Evolutionary conservation across 2,888 invertebrate species (phyloP).

Genomic region (Tricholauxania praeusta): DNA sequence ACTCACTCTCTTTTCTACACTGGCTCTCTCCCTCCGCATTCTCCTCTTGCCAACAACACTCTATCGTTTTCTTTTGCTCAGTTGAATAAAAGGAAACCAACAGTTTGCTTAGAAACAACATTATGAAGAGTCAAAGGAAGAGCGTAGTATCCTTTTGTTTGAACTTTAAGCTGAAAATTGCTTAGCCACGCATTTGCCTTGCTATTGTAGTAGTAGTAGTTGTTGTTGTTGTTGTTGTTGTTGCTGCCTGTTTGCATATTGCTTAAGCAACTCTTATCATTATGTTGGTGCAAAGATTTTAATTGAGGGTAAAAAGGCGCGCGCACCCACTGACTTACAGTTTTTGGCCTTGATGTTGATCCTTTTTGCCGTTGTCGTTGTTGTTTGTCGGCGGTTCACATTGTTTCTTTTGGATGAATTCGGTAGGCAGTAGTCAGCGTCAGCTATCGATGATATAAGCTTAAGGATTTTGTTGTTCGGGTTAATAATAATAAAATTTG

Average conservation of each 20-base stretch:
- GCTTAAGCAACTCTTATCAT: conserved; percentile 59
- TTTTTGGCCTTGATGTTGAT: too few relatives aligned
- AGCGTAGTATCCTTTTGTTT: conserved; percentile 56
- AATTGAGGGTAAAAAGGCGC: conserved; percentile 50
- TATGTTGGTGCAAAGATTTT: conserved; percentile 52
- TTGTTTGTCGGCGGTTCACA: too few relatives aligned
- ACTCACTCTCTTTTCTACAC: conserved; percentile 14
- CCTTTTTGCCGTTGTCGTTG: too few relatives aligned
- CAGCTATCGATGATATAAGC: too few relatives aligned
- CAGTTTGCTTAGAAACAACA: conserved; percentile 38
- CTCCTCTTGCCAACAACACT: too few relatives aligned
- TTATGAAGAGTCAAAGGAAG: conserved; percentile 34
- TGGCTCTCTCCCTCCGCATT: neutral
- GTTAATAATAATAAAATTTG: too few relatives aligned
- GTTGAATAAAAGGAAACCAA: neutral
- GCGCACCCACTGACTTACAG: conserved; percentile 29
- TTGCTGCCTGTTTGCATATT: conserved; percentile 52
- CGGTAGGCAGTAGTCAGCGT: too few relatives aligned
- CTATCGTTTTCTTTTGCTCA: too few relatives aligned
- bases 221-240: conserved; percentile 3
- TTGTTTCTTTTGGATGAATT: too few relatives aligned
- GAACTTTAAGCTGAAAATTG: conserved; percentile 56
- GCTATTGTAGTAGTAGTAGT: conserved; percentile 51
- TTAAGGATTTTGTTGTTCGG: too few relatives aligned
- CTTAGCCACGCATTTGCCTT: conserved; percentile 38